Evolutionary conservation across 2,888 invertebrate species (phyloP).

Genomic region (Gerosis bhagava): DNA sequence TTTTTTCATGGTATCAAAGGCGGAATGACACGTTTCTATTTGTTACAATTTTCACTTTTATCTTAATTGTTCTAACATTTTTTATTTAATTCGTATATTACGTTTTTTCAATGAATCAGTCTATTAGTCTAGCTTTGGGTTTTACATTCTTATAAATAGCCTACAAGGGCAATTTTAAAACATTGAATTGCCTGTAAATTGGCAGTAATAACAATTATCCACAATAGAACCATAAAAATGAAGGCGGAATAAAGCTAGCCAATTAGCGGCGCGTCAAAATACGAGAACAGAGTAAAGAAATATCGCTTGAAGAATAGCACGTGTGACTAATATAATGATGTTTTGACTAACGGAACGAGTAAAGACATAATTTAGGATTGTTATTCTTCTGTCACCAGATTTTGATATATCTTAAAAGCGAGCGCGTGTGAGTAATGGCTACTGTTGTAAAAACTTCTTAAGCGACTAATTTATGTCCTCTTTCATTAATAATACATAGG

Average conservation of each 20-base stretch:
- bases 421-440: slow-evolving; percentile 32
- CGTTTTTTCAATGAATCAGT: too few species aligned
- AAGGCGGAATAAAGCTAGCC: slow-evolving; percentile 30
- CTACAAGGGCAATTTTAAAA: slow-evolving; percentile 8
- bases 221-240: slow-evolving; percentile 18
- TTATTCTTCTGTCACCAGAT: slow-evolving; percentile 27
- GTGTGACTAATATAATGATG: slow-evolving; percentile 17
- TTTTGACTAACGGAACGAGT: slow-evolving; percentile 23
- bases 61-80: not conserved
- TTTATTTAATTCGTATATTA: not conserved
- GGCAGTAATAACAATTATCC: slow-evolving; percentile 19
- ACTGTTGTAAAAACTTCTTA: slow-evolving; percentile 19
- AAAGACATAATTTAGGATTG: slow-evolving; percentile 19
- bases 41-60: not conserved
- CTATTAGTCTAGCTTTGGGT: too few species aligned
- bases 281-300: slow-evolving; percentile 25
- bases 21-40: slow-evolving; percentile 19
- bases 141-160: not conserved
- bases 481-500: slow-evolving; percentile 9
- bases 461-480: slow-evolving; percentile 13
- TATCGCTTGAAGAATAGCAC: slow-evolving; percentile 17
- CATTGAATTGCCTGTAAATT: slow-evolving; percentile 10
- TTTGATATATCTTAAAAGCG: slow-evolving; percentile 34
- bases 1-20: too few species aligned
- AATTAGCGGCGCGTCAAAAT: slow-evolving; percentile 35